These are phyloP conservation scores for Heliconius hortense DNA, from an alignment of 2,888 invertebrate genomes.

Conservation along the genomic window DNA sequence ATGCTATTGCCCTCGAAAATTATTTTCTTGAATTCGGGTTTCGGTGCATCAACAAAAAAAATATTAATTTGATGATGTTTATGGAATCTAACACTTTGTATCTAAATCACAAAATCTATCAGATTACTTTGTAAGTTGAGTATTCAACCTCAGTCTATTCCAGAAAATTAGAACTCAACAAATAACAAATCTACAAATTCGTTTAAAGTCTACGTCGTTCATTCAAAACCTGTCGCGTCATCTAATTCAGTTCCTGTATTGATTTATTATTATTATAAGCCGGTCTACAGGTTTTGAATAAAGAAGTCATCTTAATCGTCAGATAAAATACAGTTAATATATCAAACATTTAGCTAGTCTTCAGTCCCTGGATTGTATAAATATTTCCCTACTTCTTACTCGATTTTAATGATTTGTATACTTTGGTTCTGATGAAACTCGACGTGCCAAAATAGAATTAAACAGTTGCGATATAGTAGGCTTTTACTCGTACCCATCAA, in stretches of 20 bases:
- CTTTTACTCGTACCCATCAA: conserved; percentile 80
- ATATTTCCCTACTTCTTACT: conserved; percentile 81
- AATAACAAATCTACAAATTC: conserved; percentile 51
- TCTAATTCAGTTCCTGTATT: conserved; percentile 77
- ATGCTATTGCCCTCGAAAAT: conserved; percentile 21
- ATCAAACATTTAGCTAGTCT: conserved; percentile 82
- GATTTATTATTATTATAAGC: conserved; percentile 61
- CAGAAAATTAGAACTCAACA: conserved; percentile 52
- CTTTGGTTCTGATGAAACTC: conserved; percentile 82
- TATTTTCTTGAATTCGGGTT: conserved; percentile 14
- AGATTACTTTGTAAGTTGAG: conserved; percentile 36
- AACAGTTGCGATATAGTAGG: conserved; percentile 82
- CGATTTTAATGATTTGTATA: conserved; percentile 82
- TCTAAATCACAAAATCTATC: conserved; percentile 39
- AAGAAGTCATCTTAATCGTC: conserved; percentile 75
- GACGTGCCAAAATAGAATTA: conserved; percentile 82
- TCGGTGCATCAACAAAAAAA: conserved; percentile 28
- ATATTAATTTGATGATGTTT: conserved; percentile 2
- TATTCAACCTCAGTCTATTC: conserved; percentile 53
- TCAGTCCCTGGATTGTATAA: conserved; percentile 82
- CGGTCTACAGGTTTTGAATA: conserved; percentile 79
- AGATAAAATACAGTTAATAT: conserved; percentile 81
- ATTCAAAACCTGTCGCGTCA: conserved; percentile 78
- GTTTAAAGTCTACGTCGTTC: conserved; percentile 71
- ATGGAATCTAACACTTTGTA: conserved; percentile 29